Percentiles rank a stretch among this genome's conserved stretches.
Conservation (phyloP, 2,797 vertebrate species). For the Sebastes melanostomus region DNA sequence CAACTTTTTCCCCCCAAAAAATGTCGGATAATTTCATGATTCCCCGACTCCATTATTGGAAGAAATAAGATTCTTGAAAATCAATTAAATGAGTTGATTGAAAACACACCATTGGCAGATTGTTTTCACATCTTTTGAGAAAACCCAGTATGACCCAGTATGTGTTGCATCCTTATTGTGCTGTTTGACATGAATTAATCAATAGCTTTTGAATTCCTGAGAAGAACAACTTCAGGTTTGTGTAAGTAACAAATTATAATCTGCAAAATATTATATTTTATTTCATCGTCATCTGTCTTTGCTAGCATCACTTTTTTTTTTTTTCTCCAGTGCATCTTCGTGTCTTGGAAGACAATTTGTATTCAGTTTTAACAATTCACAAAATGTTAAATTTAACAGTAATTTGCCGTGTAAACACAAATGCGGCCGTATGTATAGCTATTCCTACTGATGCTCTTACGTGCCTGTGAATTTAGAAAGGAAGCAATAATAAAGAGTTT, state of each 20-base stretch:
- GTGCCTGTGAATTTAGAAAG: constrained; percentile 5
- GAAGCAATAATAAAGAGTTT: neutral
- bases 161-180: neutral
- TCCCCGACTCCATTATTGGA: neutral
- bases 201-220: neutral
- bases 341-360: constrained; percentile 64
- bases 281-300: neutral
- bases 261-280: neutral
- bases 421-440: neutral
- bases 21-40: neutral
- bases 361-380: constrained; percentile 5
- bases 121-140: neutral
- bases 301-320: constrained; percentile 27
- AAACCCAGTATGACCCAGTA: no score
- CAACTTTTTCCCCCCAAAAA: neutral
- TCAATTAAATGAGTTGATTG: neutral
- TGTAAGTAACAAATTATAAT: neutral
- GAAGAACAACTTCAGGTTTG: neutral
- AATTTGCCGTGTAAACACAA: constrained; percentile 35
- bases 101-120: neutral
- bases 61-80: neutral
- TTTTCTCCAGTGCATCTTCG: neutral
- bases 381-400: constrained; percentile 47
- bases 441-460: neutral
- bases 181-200: neutral